A percentile compares a stretch with the other conserved stretches of the same genome.
These are phyloP conservation scores for Eulemur rufifrons DNA, from an alignment of 2,113 vertebrate species.

Conservation along the genomic window DNA sequence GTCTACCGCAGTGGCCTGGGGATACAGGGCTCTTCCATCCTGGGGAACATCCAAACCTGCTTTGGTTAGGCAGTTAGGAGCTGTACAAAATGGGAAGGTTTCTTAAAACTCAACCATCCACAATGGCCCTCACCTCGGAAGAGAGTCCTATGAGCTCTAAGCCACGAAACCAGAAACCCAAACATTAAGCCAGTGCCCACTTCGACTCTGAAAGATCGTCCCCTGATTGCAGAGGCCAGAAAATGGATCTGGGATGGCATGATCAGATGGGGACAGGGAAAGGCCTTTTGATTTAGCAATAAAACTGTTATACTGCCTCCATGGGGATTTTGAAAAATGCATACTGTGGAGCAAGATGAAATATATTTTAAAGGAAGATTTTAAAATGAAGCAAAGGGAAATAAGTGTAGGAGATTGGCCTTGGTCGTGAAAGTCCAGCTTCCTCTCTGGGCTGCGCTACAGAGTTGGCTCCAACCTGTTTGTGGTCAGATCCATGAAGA, in stretches of 20 bases:
- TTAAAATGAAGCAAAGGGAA: conserved; percentile 15
- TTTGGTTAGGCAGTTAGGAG: not conserved
- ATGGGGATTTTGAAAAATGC: not conserved
- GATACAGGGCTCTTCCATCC: not conserved
- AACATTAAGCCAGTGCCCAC: not conserved
- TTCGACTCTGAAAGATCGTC: not conserved
- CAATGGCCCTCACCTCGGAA: not conserved
- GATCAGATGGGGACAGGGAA: not conserved
- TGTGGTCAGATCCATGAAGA: not conserved
- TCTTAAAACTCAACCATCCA: not conserved
- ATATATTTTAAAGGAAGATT: not conserved
- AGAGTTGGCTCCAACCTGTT: not conserved
- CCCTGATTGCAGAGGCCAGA: not conserved
- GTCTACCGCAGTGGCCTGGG: not conserved
- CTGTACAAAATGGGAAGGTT: not conserved
- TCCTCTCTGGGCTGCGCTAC: not conserved
- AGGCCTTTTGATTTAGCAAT: conserved; percentile 11
- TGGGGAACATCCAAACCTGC: not conserved
- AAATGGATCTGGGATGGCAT: not conserved
- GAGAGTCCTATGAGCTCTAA: not conserved
- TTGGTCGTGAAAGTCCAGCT: not conserved
- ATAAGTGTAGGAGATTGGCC: not conserved
- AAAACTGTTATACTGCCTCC: not conserved
- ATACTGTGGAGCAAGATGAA: conserved; percentile 4
- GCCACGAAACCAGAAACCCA: not conserved